Base-by-base conservation (phyloP, 2,797 vertebrate genomes). In the Anguilla megastoma region DNA sequence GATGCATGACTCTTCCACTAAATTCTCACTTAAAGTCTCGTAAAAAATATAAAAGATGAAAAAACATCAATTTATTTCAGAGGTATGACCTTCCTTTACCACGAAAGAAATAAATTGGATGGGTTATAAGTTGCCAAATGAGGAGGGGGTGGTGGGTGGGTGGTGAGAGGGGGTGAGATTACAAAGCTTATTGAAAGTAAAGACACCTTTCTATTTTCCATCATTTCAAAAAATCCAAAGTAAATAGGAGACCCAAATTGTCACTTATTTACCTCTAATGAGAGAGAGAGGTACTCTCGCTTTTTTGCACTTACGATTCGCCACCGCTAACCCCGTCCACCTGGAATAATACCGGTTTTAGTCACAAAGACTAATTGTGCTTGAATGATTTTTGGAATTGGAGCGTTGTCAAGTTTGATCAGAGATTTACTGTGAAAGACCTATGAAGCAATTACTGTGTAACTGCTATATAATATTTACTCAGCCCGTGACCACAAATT, bases 341-440 rank as follows among this genome's bases (percentile, higher is more conserved):
- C 86, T 86, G 85, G 90, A 84, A 87, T 89, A 90, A 90, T 90
- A 87, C 89, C 3, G 84, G 74, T 86, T 89, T 71, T 87, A 87
- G 84, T 87, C 87, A 69, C 36, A 85, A 74, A 90, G 85, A 88
- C 56, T 90, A 90, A 92, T 90, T 87, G 90, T 87, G 89, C 79
- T 83, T 74, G 41, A 88, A 90, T 89, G 60, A 87, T 88, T 90
- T 88, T 79, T 69, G 74, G 76, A 85, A 89, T 88, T 52, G 86
- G 87, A 80, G 33, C 24, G 36, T 82, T 14, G 79, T 85, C 86
- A 88, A 89, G 89, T 90, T 88, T 89, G 86, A 89, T 36, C 7
- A 2, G 84, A 86, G 48, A 89, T 89, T 90, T 90, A 85, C 85
- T 58, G 58, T 83, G 86, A 85, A 85, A 87, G 86, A 83, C 8